Conservation (phyloP, 2,888 invertebrate species). For the Diarsia dahlii region DNA sequence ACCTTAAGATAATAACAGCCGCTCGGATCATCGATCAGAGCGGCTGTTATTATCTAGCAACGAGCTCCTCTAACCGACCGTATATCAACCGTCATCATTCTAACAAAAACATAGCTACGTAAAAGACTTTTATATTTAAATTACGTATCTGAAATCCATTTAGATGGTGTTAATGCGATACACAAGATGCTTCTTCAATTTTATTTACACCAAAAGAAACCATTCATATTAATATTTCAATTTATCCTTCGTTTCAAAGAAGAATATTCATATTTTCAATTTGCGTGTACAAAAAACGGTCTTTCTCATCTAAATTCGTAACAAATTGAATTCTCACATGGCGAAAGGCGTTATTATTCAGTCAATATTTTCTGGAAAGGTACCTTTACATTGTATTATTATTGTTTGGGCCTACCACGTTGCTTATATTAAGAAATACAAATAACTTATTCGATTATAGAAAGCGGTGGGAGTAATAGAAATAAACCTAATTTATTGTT, state of each 20-base stretch:
- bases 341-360: neutral
- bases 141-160: constrained; percentile 3
- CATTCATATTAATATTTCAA: constrained; percentile 31
- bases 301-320: constrained; percentile 24
- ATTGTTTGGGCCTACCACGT: neutral
- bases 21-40: too few species aligned
- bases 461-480: neutral
- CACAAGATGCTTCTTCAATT: constrained; percentile 7
- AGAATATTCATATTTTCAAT: constrained; percentile 28
- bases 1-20: too few species aligned
- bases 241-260: constrained; percentile 9
- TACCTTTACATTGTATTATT: neutral
- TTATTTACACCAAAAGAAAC: constrained; percentile 27
- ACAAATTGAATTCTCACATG: constrained; percentile 38
- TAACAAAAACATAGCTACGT: neutral
- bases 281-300: constrained; percentile 24
- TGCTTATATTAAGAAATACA: neutral
- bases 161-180: constrained; percentile 21
- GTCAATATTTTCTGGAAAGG: neutral
- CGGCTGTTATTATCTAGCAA: too few species aligned
- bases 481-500: neutral
- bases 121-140: neutral
- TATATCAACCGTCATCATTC: neutral
- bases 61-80: too few species aligned
- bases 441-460: neutral